Base-by-base conservation (phyloP, 2,888 invertebrate genomes). In the Parnassius mnemosyne region DNA sequence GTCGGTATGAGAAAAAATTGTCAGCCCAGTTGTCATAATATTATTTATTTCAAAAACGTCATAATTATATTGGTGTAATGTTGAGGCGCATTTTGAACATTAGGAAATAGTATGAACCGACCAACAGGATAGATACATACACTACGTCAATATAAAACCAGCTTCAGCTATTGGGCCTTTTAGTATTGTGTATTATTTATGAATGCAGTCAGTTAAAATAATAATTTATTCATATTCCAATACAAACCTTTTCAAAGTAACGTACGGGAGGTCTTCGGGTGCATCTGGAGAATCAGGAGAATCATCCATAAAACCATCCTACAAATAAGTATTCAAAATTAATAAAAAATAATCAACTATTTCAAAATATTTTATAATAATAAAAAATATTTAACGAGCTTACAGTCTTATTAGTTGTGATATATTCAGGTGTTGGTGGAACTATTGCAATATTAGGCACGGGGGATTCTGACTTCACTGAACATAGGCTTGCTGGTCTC, bases 221-320 rank as follows among this genome's bases (percentile, higher is more conserved):
- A 20, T 20, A 59, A 46, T 16, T 49, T 47, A 2, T 10, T 25
- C 25, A n/a, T 11, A 20, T n/a, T 3, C 13, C 9, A 53, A 62
- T 55, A 62, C 70, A 64, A 84, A 93, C 89, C 93, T 93, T 80
- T 93, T 94, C 71, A 96, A 89, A 10, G 95, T 93, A 65, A 94
- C 92, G 79, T 96, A 96, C 13, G 95, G 95, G 41, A 95, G 94
- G 69, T 95, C 95, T 78, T 95, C 95, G 43, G 94, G 94, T 71
- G 93, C 91, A 46, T 90, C 90, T 20, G 95, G 95, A 16, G 95
- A 95, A 76, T 95, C 95, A 62, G 94, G 94, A 63, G 95, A 95
- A 74, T 94, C 94, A 74, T 95, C 95, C 73, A 92, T 78, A 67
- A 92, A 89, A 66, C 88, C 89, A 73, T 89, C 89, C 92, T 92